Base-by-base conservation (phyloP, 2,888 invertebrate species). In the Patella caerulea region DNA sequence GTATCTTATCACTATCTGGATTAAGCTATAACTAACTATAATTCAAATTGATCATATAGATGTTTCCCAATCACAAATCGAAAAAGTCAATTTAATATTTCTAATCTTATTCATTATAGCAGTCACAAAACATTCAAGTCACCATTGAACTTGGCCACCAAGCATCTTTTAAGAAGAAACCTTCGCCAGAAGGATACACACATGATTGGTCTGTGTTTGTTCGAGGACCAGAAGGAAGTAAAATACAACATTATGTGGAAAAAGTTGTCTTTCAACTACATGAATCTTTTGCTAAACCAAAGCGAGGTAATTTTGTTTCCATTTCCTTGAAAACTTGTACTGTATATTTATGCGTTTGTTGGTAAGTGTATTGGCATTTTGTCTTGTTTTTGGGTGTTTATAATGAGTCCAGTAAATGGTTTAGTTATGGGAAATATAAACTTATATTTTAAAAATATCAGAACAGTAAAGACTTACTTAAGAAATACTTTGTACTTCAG, bases 191-290 rank as follows among this genome's bases (percentile, higher is more conserved):
- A 91, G 98, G 97, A 72, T 98, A 96, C 91, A 98, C 98, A 85
- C 98, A 98, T 93, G 98, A 98, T 92, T 98, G 98, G 98, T 96
- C 96, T 92, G 95, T 98, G 76, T 98, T 96, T 93, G 96, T 98
- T 34, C 94, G 96, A 89, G 98, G 98, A 76, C 94, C 95, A 84
- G 96, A 97, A 90, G 95, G 95, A 86, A 95, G 95, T 84, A 96
- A 96, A 90, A 96, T 98, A 87, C 95, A 96, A 88, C 94, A 96
- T 91, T 98, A 96, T 93, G 95, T 98, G 78, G 98, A 98, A 81
- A 97, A 96, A 94, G 93, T 94, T 74, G 96, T 98, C 52, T 98
- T 98, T 91, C 93, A 95, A 89, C 93, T 98, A 76, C 98, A 98
- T 89, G 95, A 96, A 82, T 97, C 97, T 73, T 98, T 98, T 93